Conservation (phyloP, 2,888 invertebrate genomes). For the Horisme vitalbata region DNA sequence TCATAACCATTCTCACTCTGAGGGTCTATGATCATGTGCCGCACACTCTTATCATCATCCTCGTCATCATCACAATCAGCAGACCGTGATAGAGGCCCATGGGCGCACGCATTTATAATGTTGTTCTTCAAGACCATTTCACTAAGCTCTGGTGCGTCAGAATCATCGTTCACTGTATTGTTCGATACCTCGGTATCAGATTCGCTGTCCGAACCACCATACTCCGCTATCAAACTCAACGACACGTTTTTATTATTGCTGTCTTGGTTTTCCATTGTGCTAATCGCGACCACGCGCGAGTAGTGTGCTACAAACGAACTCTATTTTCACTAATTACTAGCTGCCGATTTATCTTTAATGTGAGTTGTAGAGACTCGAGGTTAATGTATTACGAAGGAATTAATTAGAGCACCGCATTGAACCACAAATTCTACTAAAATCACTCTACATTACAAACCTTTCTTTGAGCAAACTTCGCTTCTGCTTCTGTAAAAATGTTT, state of each 20-base stretch:
- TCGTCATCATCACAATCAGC: conserved; percentile 43
- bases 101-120: conserved; percentile 77
- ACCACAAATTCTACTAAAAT: conserved; percentile 8
- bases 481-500: conserved; percentile 2
- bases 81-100: conserved; percentile 65
- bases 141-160: conserved; percentile 67
- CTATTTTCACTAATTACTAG: conserved; percentile 22
- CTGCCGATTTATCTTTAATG: conserved; percentile 4
- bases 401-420: conserved; percentile 12
- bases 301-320: conserved; percentile 28
- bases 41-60: conserved; percentile 45
- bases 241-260: conserved; percentile 76
- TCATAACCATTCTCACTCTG: conserved; percentile 74
- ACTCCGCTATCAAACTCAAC: conserved; percentile 72
- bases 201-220: conserved; percentile 73
- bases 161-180: conserved; percentile 53
- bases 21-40: conserved; percentile 75
- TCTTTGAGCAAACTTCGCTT: conserved; percentile 12
- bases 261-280: conserved; percentile 75
- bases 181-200: conserved; percentile 59
- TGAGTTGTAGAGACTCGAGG: conserved; percentile 13
- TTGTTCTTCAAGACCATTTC: conserved; percentile 79
- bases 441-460: neutral
- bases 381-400: conserved; percentile 9
- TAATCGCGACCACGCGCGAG: conserved; percentile 38